Percentiles rank a stretch among this genome's conserved stretches.
Evolutionary conservation across 2,888 invertebrate genomes (phyloP).

Genomic region (Trissolcus brochymenae): DNA sequence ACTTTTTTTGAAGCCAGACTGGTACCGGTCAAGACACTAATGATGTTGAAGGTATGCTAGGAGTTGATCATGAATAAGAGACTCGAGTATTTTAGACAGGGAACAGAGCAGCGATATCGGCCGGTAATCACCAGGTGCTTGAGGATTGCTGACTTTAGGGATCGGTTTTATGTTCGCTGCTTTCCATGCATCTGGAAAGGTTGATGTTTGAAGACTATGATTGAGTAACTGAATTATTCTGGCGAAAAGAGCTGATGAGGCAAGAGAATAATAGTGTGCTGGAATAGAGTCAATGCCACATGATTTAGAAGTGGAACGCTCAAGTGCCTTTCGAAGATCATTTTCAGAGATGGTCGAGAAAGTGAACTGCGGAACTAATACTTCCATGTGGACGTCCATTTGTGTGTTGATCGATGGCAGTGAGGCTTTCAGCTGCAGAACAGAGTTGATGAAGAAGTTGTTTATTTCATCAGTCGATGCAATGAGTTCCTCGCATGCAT

Average conservation of each 20-base stretch:
- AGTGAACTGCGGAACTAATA: not conserved
- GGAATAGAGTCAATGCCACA: slow-evolving; percentile 4
- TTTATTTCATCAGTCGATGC: not conserved
- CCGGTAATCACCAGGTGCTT: not conserved
- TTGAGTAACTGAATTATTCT: not conserved
- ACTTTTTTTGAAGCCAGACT: not conserved
- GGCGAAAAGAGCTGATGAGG: not conserved
- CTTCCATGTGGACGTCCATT: not conserved
- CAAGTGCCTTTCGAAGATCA: not conserved
- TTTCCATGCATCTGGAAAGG: not conserved
- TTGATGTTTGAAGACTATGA: not conserved
- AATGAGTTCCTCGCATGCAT: not conserved
- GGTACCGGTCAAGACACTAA: not conserved
- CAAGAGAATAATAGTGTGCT: not conserved
- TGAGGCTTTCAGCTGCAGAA: not conserved
- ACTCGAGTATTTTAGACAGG: not conserved
- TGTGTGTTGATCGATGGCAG: not conserved
- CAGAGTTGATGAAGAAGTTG: not conserved
- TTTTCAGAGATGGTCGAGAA: not conserved
- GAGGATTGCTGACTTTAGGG: not conserved
- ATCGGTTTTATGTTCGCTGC: not conserved
- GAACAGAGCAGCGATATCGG: not conserved
- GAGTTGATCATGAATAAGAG: not conserved
- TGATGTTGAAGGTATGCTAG: not conserved
- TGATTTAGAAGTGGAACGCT: not conserved